phyloP scores from a whole-genome alignment of 2,113 vertebrate genomes.

The Gallinago undulata region DNA sequence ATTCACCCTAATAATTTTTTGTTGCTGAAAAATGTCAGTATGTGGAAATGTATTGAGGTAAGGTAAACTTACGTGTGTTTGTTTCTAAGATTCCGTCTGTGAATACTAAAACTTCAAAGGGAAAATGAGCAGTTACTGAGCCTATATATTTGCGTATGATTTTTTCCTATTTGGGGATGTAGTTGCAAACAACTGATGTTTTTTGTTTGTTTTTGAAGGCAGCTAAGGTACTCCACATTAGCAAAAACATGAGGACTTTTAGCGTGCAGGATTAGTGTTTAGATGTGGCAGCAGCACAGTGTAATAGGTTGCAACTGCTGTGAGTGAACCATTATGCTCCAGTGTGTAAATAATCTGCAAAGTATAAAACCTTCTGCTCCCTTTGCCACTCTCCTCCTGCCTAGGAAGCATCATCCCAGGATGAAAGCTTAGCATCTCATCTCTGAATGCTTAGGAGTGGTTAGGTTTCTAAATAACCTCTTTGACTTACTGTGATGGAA shows the following conservation, averaged over 20 bases:
- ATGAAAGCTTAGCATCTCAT: neutral
- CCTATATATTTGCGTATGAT: neutral
- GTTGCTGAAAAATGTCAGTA: neutral
- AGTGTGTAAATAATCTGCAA: slow-evolving; percentile 34
- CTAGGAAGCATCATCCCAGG: neutral
- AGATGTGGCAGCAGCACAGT: neutral
- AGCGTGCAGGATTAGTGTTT: neutral
- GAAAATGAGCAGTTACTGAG: neutral
- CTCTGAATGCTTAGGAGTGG: neutral
- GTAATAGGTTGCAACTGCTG: neutral
- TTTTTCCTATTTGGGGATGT: neutral
- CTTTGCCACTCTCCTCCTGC: neutral
- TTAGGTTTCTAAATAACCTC: neutral
- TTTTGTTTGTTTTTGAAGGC: neutral
- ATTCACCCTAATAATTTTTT: neutral
- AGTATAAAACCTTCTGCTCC: neutral
- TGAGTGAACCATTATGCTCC: neutral
- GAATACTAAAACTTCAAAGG: neutral
- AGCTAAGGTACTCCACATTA: neutral
- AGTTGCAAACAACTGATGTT: neutral
- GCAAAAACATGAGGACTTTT: neutral
- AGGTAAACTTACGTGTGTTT: neutral
- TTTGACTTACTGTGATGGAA: neutral
- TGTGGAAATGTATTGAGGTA: neutral
- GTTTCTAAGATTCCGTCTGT: neutral